Base-by-base conservation (phyloP, 1,140 invertebrate genomes). In the Drosophila pallidifrons region DNA sequence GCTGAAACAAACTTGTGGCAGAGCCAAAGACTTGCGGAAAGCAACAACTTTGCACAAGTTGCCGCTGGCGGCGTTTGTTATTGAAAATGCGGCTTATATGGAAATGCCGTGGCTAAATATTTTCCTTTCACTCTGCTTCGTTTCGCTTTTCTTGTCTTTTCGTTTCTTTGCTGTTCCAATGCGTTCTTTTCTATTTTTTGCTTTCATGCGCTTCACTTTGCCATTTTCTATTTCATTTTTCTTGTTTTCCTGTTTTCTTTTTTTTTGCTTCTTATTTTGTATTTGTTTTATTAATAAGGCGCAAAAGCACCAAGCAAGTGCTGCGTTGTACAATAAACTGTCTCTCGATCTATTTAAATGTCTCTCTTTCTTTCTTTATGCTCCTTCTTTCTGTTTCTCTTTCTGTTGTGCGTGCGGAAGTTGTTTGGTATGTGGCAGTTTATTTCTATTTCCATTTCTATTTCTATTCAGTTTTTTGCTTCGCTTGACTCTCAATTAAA, bases 231-330 rank as follows among this genome's bases (percentile, higher is more conserved):
- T 47, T 57, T 49, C 10, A 13, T 60, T 16, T 20, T 25, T 25
- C 20, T 25, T 25, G 20, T 25, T 25, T 25, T 25, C 20, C 20
- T 43, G n/a, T n/a, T 11, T 10, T 10, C 3, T 41, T 43, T 55
- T 55, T 88, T 81, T 88, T 89, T 89, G 78, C 85, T 81, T 89
- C 35, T 7, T 6, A 7, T 7, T 38, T 41, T 60, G 60, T 88
- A 85, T 89, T 89, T 89, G 81, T 89, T 85, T 89, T 89, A 79
- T 83, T 88, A 85, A 89, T 89, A 79, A 88, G 72, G 45, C 66
- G 55, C 75, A 68, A 72, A 60, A 54, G 70, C 68, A 64, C 70
- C 72, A 63, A 67, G 55, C 49, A 63, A 64, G 63, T 63, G 61
- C 60, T 11, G 38, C 74, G 25, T 52, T 55, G 47, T 61, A 41